These are phyloP conservation scores for Pogonocherus hispidulus DNA, from an alignment of 2,888 invertebrate genomes.

Conservation along the genomic window DNA sequence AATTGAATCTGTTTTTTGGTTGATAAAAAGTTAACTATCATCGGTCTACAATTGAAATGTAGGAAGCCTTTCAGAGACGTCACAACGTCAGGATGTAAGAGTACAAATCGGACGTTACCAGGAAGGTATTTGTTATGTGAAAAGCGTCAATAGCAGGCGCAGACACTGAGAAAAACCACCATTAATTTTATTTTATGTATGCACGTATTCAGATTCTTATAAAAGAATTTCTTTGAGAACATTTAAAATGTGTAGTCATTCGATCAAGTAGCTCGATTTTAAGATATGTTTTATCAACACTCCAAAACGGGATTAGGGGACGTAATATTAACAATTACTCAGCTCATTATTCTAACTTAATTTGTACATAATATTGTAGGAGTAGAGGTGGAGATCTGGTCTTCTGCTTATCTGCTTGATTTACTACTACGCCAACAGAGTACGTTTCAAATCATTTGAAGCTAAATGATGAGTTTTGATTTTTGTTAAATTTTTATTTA, in stretches of 20 bases:
- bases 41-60: conserved; percentile 27
- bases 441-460: too few relatives aligned
- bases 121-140: conserved; percentile 4
- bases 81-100: conserved; percentile 16
- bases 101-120: not conserved
- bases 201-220: not conserved
- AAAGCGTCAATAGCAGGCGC: not conserved
- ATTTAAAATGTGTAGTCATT: not conserved
- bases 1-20: conserved; percentile 24
- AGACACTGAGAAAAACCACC: conserved; percentile 8
- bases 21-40: conserved; percentile 29
- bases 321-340: too few relatives aligned
- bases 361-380: too few relatives aligned
- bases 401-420: too few relatives aligned
- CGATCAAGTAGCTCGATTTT: not conserved
- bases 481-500: too few relatives aligned
- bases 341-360: too few relatives aligned
- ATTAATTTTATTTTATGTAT: conserved; percentile 19
- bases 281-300: too few relatives aligned
- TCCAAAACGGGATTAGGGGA: too few relatives aligned
- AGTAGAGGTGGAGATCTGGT: too few relatives aligned
- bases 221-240: not conserved
- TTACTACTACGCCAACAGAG: too few relatives aligned
- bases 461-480: too few relatives aligned
- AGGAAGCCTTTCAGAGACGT: conserved; percentile 4